A percentile compares a stretch with the other conserved stretches of the same genome.
These are phyloP conservation scores for Amphipoea lucens DNA, from an alignment of 2,888 invertebrate genomes.

Conservation along the genomic window DNA sequence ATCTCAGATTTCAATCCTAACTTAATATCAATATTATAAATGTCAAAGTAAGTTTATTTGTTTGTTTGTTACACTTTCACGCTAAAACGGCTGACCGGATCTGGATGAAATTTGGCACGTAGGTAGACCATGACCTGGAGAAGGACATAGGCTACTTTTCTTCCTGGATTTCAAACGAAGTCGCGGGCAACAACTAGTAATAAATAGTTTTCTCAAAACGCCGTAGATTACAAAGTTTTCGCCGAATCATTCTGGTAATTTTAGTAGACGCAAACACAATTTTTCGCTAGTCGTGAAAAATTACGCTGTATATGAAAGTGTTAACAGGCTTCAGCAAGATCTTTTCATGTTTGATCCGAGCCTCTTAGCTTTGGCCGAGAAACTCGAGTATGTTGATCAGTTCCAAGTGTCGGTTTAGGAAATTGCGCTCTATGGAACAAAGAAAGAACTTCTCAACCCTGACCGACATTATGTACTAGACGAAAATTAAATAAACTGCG, in stretches of 20 bases:
- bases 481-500: background rate
- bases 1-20: too few relatives aligned
- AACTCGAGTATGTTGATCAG: slow-evolving; percentile 38
- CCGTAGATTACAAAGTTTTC: background rate
- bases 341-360: slow-evolving; percentile 25
- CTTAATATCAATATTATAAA: too few relatives aligned
- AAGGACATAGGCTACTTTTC: background rate
- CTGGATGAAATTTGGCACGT: background rate
- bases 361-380: slow-evolving; percentile 18
- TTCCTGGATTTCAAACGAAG: background rate
- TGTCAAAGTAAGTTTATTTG: background rate
- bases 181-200: background rate
- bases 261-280: background rate
- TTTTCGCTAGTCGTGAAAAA: slow-evolving; percentile 9
- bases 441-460: slow-evolving; percentile 19
- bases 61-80: background rate
- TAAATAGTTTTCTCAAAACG: background rate
- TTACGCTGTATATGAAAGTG: slow-evolving; percentile 1
- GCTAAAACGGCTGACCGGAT: background rate
- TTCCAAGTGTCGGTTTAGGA: slow-evolving; percentile 32
- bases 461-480: slow-evolving; percentile 18
- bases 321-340: background rate
- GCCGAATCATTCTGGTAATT: background rate
- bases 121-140: background rate
- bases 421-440: slow-evolving; percentile 12